Evolutionary conservation across 2,797 vertebrate species (phyloP).

Genomic region (Molossus molossus): DNA sequence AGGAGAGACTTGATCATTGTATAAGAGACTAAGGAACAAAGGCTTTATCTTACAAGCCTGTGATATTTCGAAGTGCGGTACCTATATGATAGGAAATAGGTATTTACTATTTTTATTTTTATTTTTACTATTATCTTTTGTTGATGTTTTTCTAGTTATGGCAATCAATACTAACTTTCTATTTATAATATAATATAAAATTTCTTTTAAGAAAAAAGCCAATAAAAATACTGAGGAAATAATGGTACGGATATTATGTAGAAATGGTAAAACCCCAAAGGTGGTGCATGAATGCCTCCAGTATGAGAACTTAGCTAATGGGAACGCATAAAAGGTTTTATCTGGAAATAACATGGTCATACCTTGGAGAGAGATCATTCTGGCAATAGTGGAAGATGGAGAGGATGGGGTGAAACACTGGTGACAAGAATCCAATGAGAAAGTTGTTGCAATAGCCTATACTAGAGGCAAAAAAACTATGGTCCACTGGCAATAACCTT

Average conservation of each 20-base stretch:
- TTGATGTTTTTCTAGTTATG: conserved; percentile 53
- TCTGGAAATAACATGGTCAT: neutral
- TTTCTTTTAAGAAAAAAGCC: conserved; percentile 1
- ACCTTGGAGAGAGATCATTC: conserved; percentile 1
- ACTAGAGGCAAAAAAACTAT: neutral
- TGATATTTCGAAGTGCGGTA: neutral
- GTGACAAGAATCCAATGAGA: conserved; percentile 27
- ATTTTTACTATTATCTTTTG: conserved; percentile 26
- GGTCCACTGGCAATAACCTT: neutral
- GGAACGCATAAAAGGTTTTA: conserved; percentile 12
- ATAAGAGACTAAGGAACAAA: neutral
- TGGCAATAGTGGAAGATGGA: neutral
- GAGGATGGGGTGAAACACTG: neutral
- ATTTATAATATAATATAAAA: neutral
- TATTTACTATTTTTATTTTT: conserved; percentile 14
- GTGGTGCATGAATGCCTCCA: neutral
- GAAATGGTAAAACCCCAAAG: neutral
- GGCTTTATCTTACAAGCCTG: neutral
- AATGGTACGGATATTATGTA: neutral
- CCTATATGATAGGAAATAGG: neutral
- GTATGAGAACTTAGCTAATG: conserved; percentile 24
- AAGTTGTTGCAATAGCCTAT: neutral
- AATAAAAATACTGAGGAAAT: conserved; percentile 14
- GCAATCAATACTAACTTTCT: neutral
- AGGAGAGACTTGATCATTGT: neutral